Percentiles rank a stretch among this genome's conserved stretches.
Conservation (phyloP, 2,113 vertebrate genomes). For the Forbesichthys agassizii region DNA sequence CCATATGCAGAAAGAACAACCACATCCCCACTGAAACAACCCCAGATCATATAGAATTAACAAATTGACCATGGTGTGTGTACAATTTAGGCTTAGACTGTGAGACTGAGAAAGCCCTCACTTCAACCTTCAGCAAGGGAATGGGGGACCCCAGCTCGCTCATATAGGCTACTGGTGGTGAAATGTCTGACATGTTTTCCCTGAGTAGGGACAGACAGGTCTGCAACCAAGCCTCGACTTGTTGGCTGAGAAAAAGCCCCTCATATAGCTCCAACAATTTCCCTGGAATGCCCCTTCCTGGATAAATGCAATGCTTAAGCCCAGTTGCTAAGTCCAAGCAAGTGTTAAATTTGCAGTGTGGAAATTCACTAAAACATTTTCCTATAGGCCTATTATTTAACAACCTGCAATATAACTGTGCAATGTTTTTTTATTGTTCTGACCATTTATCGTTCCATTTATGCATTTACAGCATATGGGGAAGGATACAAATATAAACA, state of each 20-base stretch:
- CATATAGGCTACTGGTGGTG: conserved; percentile 52
- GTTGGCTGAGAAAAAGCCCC: conserved; percentile 72
- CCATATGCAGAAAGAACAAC: conserved; percentile 44
- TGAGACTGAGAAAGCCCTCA: conserved; percentile 11
- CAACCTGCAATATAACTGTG: too few species aligned
- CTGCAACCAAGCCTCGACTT: conserved; percentile 76
- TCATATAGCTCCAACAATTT: conserved; percentile 59
- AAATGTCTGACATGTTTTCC: conserved; percentile 75
- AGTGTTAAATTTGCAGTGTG: conserved; percentile 9
- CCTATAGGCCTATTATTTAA: neutral
- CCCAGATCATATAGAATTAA: conserved; percentile 51
- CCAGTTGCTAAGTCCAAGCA: conserved; percentile 14
- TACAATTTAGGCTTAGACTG: conserved; percentile 36
- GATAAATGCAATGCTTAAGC: conserved; percentile 45
- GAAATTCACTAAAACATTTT: neutral
- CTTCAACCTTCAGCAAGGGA: conserved; percentile 44
- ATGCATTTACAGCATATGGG: neutral
- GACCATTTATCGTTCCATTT: too few species aligned
- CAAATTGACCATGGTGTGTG: conserved; percentile 31
- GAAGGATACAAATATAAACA: neutral
- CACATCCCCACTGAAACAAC: conserved; percentile 22
- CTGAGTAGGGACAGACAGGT: conserved; percentile 69
- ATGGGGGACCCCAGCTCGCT: conserved; percentile 38
- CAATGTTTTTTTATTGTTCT: neutral
- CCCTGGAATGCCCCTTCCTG: conserved; percentile 46